phyloP scores from a whole-genome alignment of 2,797 vertebrate species.

The Pipistrellus pipistrellus region DNA sequence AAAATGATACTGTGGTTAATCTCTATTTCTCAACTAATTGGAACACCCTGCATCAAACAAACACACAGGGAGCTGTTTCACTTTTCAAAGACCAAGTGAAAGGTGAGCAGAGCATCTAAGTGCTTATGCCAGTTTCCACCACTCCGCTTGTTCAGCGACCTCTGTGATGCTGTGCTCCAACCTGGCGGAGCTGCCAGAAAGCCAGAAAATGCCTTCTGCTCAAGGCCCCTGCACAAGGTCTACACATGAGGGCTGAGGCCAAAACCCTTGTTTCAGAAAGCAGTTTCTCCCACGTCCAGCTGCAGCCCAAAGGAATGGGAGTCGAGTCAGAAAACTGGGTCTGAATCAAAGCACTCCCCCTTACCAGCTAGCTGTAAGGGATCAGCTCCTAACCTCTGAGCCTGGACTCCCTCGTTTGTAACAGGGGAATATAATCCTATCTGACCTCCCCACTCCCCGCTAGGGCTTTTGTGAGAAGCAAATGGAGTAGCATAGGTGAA shows the following conservation, averaged over 20 bases:
- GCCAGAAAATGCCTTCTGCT: not conserved
- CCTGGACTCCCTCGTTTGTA: not conserved
- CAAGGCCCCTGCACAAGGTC: not conserved
- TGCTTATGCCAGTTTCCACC: not conserved
- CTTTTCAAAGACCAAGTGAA: slow-evolving; percentile 38
- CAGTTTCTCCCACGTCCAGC: not conserved
- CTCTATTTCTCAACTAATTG: not conserved
- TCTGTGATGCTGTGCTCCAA: fast-evolving
- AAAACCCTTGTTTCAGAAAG: slow-evolving; percentile 9
- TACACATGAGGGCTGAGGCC: not conserved
- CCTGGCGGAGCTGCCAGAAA: not conserved
- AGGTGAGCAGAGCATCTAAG: not conserved
- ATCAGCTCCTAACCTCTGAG: not conserved
- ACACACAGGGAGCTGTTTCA: slow-evolving; percentile 16
- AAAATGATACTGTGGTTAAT: not conserved
- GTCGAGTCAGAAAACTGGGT: not conserved
- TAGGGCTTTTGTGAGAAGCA: not conserved
- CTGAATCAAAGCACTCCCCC: not conserved
- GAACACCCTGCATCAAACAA: slow-evolving; percentile 9
- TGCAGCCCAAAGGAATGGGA: not conserved
- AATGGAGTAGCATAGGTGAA: not conserved
- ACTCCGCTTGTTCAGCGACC: too few species aligned
- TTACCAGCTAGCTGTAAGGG: not conserved
- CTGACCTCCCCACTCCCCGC: not conserved
- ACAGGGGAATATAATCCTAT: not conserved